Base-by-base conservation (phyloP, 2,888 invertebrate species). In the Brachyptera risi region DNA sequence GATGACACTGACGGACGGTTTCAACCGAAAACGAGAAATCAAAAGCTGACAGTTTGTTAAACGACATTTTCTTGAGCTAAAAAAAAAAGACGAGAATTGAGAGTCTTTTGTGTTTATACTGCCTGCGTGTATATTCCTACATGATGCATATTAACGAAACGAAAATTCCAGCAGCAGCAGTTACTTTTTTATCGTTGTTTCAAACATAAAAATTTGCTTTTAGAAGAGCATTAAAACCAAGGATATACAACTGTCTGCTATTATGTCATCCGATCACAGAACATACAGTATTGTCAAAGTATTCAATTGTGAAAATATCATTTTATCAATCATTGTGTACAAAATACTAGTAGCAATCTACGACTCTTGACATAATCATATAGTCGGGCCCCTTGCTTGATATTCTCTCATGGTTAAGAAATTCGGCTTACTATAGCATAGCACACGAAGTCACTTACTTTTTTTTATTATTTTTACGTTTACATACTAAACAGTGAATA, bases 151-250 rank as follows among this genome's bases (percentile, higher is more conserved):
- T 19, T 44, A 44, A 44, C 44, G 2, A 44, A 5, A 44, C 44
- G 21, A 2, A 15, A 17, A 44, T 44, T 40, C 40, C 17, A 44
- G 21, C 15, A 19, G 17, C 3, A 4, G 44, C 44, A 11, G 9
- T 44, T 4, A 44, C 17, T 44, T 44, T 31, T 44, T 44, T 44
- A 44, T 44, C 44, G 31, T 31, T 31, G 2, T 17, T 44, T 44
- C 21, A 3, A 4, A 44, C 44, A 44, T 44, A 19, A 44, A n/a
- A 44, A 44, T 44, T 44, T 44, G 44, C 21, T 44, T 44, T 19
- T 44, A 19, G 44, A 19, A 44, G 44, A 15, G 11, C 19, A 9
- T 21, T 44, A 44, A 3, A 19, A 21, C 17, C 17, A 44, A 21
- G 44, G 44, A 3, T 44, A 21, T 44, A n/a, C 19, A 44, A 40